Percentiles rank a stretch among this genome's conserved stretches.
These are phyloP conservation scores for Procavia capensis DNA, from an alignment of 2,113 vertebrate genomes.

Conservation along the genomic window DNA sequence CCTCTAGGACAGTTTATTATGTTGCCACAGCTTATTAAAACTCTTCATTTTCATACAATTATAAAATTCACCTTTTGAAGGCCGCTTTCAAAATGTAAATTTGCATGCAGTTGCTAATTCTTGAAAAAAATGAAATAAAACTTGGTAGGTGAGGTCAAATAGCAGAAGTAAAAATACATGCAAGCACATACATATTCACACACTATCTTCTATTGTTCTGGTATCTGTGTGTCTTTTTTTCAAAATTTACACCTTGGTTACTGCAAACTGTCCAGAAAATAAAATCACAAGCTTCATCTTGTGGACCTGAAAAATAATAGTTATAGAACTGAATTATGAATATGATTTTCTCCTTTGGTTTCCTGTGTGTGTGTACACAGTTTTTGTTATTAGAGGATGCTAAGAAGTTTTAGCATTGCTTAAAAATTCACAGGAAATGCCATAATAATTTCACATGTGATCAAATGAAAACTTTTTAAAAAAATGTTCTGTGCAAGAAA, in stretches of 20 bases:
- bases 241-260: neutral
- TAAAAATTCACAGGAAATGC: neutral
- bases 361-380: fast-evolving
- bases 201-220: neutral
- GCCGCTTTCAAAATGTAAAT: conserved; percentile 75
- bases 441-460: neutral
- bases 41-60: conserved; percentile 83
- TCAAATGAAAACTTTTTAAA: neutral
- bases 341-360: neutral
- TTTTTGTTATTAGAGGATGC: neutral
- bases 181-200: neutral
- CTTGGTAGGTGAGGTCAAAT: conserved; percentile 21
- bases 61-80: conserved; percentile 76
- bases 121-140: conserved; percentile 44
- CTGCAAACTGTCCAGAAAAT: neutral
- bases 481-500: neutral
- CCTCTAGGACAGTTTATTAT: conserved; percentile 83
- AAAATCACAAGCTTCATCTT: neutral
- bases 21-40: conserved; percentile 83
- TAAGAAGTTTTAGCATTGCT: neutral
- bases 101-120: conserved; percentile 70
- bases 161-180: neutral
- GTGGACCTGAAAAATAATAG: neutral
- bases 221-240: neutral
- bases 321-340: neutral